These are phyloP conservation scores for Alouatta caraya DNA, from an alignment of 2,797 vertebrate genomes.

Conservation along the genomic window DNA sequence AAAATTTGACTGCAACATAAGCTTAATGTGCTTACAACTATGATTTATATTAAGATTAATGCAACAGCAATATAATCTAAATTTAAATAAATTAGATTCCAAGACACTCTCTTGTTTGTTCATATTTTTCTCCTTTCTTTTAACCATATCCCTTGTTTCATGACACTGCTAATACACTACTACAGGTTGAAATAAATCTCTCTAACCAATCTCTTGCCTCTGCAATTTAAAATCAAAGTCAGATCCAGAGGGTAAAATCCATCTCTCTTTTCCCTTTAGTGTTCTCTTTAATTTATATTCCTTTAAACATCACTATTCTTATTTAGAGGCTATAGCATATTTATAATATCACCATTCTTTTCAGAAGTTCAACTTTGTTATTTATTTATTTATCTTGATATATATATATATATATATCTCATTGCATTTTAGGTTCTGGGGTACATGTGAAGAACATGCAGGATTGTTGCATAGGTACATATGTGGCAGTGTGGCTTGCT, in stretches of 20 bases:
- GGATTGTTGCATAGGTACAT: too few relatives aligned
- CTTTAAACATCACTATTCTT: conserved; percentile 52
- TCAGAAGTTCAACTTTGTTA: conserved; percentile 14
- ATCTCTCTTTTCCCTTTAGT: conserved; percentile 40
- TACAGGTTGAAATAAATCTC: conserved; percentile 48
- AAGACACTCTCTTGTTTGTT: background rate
- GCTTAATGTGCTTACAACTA: conserved; percentile 18
- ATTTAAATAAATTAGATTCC: conserved; percentile 45
- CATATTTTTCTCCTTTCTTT: conserved; percentile 25
- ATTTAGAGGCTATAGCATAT: conserved; percentile 37
- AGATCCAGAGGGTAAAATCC: conserved; percentile 41
- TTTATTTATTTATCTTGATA: background rate
- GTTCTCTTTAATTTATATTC: conserved; percentile 49
- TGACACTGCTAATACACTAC: background rate
- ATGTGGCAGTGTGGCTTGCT: too few relatives aligned
- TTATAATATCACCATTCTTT: conserved; percentile 28
- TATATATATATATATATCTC: too few relatives aligned
- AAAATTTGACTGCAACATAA: background rate
- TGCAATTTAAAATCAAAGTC: conserved; percentile 53
- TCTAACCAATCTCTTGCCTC: conserved; percentile 4
- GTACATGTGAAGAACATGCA: too few relatives aligned
- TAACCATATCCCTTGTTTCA: conserved; percentile 12
- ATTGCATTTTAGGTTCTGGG: too few relatives aligned
- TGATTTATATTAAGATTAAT: background rate
- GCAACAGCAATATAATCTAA: background rate